phyloP scores from a whole-genome alignment of 2,797 vertebrate species.

The Micromesistius poutassou region DNA sequence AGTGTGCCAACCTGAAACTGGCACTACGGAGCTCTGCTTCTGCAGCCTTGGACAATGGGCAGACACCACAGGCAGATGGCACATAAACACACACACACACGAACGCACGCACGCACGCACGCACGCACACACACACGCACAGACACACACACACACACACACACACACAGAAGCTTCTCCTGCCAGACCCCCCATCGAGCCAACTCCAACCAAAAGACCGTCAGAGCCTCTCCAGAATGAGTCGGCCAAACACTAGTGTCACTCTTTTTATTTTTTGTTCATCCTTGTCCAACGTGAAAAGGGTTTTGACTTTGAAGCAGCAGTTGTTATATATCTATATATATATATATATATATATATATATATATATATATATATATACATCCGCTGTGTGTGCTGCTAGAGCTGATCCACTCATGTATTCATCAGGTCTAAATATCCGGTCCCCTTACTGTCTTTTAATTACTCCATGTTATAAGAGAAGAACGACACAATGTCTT shows the following conservation, averaged over 20 bases:
- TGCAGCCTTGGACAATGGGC: slow-evolving; percentile 11
- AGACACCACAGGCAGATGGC: background rate
- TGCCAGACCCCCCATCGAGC: background rate
- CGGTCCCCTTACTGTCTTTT: slow-evolving; percentile 29
- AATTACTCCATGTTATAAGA: slow-evolving; percentile 31
- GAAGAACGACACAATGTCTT: slow-evolving; percentile 20
- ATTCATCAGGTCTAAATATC: slow-evolving; percentile 29
- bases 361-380: too few relatives aligned
- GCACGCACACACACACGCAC: slow-evolving; percentile 2
- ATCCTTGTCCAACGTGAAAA: background rate
- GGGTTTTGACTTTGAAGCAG: background rate
- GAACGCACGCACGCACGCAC: background rate
- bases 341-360: too few relatives aligned
- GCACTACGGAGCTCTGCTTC: slow-evolving; percentile 3
- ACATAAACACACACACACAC: background rate
- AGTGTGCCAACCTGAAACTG: slow-evolving; percentile 14
- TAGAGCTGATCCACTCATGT: slow-evolving; percentile 21
- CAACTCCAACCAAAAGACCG: background rate
- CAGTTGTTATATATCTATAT: background rate
- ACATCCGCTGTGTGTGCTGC: background rate
- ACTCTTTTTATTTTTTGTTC: background rate
- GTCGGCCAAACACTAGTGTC: background rate
- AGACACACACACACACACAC: background rate
- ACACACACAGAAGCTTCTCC: background rate
- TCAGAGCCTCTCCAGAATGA: background rate